Evolutionary conservation across 1,140 invertebrate species (phyloP).

Genomic region (Bemisia tabaci): DNA sequence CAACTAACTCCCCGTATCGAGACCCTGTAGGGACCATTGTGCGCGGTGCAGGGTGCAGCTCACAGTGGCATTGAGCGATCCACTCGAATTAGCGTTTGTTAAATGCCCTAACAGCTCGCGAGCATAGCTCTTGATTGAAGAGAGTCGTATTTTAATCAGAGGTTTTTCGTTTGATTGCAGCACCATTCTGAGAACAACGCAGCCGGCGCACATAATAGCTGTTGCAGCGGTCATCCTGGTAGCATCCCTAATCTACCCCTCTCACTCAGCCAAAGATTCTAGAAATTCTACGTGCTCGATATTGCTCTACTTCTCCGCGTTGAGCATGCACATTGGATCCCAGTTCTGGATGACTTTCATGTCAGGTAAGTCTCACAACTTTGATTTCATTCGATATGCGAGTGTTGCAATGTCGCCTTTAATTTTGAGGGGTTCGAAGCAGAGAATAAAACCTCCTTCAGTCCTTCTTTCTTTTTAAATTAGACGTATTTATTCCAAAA

Average conservation of each 20-base stretch:
- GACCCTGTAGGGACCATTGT: too few species aligned
- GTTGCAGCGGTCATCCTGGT: slow-evolving; percentile 45
- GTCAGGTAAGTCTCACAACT: slow-evolving; percentile 42
- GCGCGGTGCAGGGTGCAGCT: too few species aligned
- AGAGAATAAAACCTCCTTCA: too few species aligned
- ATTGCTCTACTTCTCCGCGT: slow-evolving; percentile 54
- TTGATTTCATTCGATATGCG: too few species aligned
- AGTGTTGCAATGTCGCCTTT: too few species aligned
- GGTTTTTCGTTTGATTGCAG: slow-evolving; percentile 34
- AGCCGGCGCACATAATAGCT: slow-evolving; percentile 58
- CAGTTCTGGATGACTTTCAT: slow-evolving; percentile 84
- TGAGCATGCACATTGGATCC: slow-evolving; percentile 60
- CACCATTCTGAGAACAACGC: slow-evolving; percentile 49
- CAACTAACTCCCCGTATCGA: too few species aligned
- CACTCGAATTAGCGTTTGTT: too few species aligned
- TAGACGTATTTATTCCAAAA: too few species aligned
- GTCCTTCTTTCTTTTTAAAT: too few species aligned
- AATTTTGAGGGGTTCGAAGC: too few species aligned
- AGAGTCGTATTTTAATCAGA: neutral
- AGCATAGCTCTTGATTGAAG: slow-evolving; percentile 3
- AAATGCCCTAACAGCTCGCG: too few species aligned
- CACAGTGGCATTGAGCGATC: too few species aligned
- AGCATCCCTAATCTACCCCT: slow-evolving; percentile 25
- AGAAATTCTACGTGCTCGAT: slow-evolving; percentile 27
- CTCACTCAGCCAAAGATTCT: neutral